These are phyloP conservation scores for Triplophysa siluroides DNA, from an alignment of 2,113 vertebrate genomes.

Conservation along the genomic window DNA sequence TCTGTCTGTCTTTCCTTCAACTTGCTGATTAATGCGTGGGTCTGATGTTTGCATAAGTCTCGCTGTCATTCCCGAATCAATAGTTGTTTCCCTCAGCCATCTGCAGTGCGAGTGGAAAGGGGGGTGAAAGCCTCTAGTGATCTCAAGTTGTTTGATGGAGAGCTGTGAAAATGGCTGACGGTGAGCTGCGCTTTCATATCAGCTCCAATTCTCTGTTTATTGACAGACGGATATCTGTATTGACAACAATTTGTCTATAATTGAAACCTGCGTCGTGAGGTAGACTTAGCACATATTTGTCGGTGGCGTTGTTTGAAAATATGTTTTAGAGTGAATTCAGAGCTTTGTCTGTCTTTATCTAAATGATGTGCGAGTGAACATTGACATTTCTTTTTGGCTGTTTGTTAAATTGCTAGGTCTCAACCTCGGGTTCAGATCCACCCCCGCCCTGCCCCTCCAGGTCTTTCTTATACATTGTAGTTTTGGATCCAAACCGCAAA, in stretches of 20 bases:
- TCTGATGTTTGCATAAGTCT: slow-evolving; percentile 40
- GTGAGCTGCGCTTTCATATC: slow-evolving; percentile 56
- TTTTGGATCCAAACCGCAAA: too few species aligned
- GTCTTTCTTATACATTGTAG: too few species aligned
- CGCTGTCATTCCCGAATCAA: slow-evolving; percentile 32
- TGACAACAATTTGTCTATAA: slow-evolving; percentile 60
- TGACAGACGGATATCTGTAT: slow-evolving; percentile 64
- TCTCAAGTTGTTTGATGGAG: slow-evolving; percentile 19
- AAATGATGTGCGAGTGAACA: too few species aligned
- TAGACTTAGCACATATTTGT: background rate
- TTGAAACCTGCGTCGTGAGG: slow-evolving; percentile 1
- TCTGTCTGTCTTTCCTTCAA: slow-evolving; percentile 37
- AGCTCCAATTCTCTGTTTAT: slow-evolving; percentile 51
- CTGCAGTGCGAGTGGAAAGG: slow-evolving; percentile 39
- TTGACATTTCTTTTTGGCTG: too few species aligned
- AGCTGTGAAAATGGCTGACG: slow-evolving; percentile 22
- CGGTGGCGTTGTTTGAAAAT: background rate
- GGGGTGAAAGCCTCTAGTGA: slow-evolving; percentile 35
- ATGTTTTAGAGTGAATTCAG: background rate
- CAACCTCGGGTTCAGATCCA: too few species aligned
- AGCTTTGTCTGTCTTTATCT: too few species aligned
- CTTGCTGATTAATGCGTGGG: slow-evolving; percentile 30
- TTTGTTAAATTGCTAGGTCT: too few species aligned
- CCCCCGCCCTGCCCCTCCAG: too few species aligned
- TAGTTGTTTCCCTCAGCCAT: slow-evolving; percentile 36